Evolutionary conservation across 1,140 invertebrate species (phyloP).

Genomic region (Argopecten irradians): DNA sequence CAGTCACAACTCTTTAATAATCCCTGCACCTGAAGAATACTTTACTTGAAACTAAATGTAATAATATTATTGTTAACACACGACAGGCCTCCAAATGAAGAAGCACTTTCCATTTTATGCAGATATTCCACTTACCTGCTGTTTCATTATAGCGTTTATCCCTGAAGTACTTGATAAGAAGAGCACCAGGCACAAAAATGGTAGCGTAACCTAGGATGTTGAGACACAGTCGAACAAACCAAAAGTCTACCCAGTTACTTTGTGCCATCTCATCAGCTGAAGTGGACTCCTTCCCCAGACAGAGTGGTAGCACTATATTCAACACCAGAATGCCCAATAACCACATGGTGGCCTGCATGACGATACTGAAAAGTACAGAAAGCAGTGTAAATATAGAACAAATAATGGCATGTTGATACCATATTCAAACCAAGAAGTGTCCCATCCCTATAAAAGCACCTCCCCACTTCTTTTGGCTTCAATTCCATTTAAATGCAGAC

Average conservation of each 20-base stretch:
- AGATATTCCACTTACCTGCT: slow-evolving; percentile 80
- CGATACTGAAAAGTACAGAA: slow-evolving; percentile 50
- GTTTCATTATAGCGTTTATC: slow-evolving; percentile 89
- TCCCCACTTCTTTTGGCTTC: no score
- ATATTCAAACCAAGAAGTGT: no score
- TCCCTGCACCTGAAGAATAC: neutral
- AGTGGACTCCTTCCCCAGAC: slow-evolving; percentile 56
- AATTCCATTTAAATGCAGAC: no score
- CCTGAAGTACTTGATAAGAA: slow-evolving; percentile 90
- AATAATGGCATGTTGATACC: no score
- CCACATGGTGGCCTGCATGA: slow-evolving; percentile 47
- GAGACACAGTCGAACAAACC: slow-evolving; percentile 84
- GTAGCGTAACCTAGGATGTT: slow-evolving; percentile 94
- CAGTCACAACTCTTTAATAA: neutral
- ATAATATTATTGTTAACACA: no score
- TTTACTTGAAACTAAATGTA: no score
- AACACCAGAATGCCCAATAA: slow-evolving; percentile 46
- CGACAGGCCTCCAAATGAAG: no score
- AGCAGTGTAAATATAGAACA: no score
- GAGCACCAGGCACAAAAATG: slow-evolving; percentile 89
- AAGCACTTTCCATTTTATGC: neutral
- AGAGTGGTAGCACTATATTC: slow-evolving; percentile 54
- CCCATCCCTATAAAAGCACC: no score
- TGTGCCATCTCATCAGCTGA: slow-evolving; percentile 19
- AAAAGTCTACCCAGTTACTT: slow-evolving; percentile 79